Percentiles rank a stretch among this genome's conserved stretches.
Conservation (phyloP, 35 echinoderm and acorn worm species). For the Apostichopus parvimensis region DNA sequence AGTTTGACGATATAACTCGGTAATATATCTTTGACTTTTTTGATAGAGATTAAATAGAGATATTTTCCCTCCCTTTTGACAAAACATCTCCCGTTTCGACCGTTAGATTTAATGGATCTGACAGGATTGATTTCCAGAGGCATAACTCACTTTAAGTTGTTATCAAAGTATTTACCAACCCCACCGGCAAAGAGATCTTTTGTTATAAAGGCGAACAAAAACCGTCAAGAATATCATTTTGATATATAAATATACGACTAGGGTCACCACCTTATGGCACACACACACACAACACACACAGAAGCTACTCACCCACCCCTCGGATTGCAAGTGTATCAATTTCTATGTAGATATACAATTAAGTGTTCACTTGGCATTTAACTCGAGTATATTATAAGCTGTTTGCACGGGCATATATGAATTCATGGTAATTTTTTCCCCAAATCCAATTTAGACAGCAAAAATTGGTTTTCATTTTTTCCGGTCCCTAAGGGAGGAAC, state of each 20-base stretch:
- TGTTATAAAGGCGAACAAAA: not conserved
- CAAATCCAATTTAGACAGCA: conserved; percentile 29
- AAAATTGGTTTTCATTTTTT: not conserved
- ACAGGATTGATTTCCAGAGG: conserved; percentile 8
- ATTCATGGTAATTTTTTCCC: conserved; percentile 3
- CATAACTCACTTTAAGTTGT: conserved; percentile 20
- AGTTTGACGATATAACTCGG: too few species aligned
- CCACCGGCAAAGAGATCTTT: not conserved
- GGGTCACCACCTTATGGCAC: not conserved
- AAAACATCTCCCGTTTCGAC: conserved; percentile 2
- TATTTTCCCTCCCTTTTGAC: not conserved
- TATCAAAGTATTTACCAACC: not conserved
- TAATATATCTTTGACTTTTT: too few species aligned
- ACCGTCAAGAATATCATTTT: not conserved
- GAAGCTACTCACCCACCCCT: not conserved
- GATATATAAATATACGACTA: not conserved
- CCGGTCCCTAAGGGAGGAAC: conserved; percentile 20
- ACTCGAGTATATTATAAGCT: too few species aligned
- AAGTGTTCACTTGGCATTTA: too few species aligned
- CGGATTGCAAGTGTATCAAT: too few species aligned
- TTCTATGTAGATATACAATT: too few species aligned
- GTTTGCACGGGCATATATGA: not conserved
- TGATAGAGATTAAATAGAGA: not conserved
- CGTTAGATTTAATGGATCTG: conserved; percentile 21
- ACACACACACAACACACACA: not conserved